phyloP scores from a whole-genome alignment of 2,888 invertebrate species.

The Copidosoma aretas region DNA sequence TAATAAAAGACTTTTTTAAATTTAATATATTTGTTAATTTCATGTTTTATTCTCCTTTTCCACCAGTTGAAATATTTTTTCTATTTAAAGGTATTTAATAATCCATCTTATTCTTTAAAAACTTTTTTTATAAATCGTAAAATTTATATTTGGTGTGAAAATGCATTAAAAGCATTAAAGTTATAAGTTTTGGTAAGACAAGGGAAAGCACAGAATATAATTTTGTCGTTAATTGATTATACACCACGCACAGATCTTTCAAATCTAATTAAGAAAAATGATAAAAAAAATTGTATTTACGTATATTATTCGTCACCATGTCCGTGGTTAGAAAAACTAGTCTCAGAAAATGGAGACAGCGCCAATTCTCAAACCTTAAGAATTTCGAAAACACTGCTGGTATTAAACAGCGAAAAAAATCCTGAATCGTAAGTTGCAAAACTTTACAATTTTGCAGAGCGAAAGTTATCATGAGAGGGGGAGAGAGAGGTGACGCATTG shows the following conservation, averaged over 20 bases:
- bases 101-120: too few relatives aligned
- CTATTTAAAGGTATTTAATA: too few relatives aligned
- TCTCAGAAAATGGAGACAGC: too few relatives aligned
- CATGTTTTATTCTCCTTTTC: background rate
- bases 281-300: background rate
- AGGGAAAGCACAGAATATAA: background rate
- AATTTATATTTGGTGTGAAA: too few relatives aligned
- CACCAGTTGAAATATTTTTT: background rate
- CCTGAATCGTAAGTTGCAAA: slow-evolving; percentile 17
- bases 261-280: background rate
- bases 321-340: background rate
- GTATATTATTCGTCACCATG: background rate
- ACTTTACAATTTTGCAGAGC: slow-evolving; percentile 1
- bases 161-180: too few relatives aligned
- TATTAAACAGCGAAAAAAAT: background rate
- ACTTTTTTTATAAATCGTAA: too few relatives aligned
- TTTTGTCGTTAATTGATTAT: too few relatives aligned
- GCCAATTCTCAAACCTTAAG: background rate
- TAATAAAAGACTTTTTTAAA: slow-evolving; percentile 55
- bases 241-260: too few relatives aligned
- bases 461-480: slow-evolving; percentile 18
- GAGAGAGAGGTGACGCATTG: slow-evolving; percentile 10
- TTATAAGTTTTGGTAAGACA: background rate
- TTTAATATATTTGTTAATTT: slow-evolving; percentile 1
- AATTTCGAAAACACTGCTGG: slow-evolving; percentile 6